Evolutionary conservation across 2,888 invertebrate species (phyloP), one percentile per base, ranked within the genome.

Genomic region (Globia sparganii): DNA sequence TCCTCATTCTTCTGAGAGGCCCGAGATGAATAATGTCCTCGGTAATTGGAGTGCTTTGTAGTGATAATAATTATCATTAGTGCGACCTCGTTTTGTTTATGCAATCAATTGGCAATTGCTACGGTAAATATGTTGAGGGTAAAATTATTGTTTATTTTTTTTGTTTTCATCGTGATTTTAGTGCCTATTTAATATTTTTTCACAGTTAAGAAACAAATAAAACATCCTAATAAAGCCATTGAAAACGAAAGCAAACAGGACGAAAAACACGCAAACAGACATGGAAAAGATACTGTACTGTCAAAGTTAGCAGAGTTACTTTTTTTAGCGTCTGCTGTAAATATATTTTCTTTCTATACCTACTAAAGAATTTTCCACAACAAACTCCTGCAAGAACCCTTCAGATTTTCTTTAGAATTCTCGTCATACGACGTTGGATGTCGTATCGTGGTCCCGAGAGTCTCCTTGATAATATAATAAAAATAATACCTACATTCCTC

Each of bases 361-460:
- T n/a, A n/a, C 69, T 77, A n/a, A 56, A 59, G 49, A 78, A 69
- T 77, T 70, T 80, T 62, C 61, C 58, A 65, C 66, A 66, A 70
- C 43, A 70, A 68, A 73, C 73, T 72, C 62, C 70, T 80, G 49
- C 58, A 72, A 53, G 65, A 64, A 75, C 13, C 66, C 79, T 77
- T 78, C 70, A 80, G 77, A 87, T 87, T 81, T 84, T 82, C 74
- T 81, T 88, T 82, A 88, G 77, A 83, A 88, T 89, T 86, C 83
- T 75, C 67, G 86, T 83, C 85, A 84, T 83, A 85, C 84, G 80
- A 85, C 87, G 72, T 77, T 78, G 74, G 75, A 84, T 77, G 71
- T 75, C 79, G 83, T 85, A 83, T 83, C 85, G 82, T 59, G 31
- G 68, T 83, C 90, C 84, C 86, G 28, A 13, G 88, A 81, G 70